These are phyloP conservation scores for Paradoxurus hermaphroditus DNA, from an alignment of 2,113 vertebrate species.

Conservation along the genomic window DNA sequence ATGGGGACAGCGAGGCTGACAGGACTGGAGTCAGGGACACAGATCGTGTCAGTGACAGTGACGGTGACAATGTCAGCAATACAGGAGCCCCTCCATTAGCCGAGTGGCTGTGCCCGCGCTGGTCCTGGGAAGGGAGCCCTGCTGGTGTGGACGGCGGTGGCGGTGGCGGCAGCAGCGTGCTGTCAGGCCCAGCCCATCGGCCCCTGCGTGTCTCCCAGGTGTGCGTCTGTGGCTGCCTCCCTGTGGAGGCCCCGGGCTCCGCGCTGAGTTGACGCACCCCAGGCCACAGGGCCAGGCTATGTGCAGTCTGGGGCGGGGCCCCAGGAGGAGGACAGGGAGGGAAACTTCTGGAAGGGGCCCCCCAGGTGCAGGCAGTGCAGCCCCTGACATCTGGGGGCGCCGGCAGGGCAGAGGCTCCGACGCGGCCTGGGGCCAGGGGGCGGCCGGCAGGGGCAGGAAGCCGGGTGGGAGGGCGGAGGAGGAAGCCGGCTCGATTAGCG, in stretches of 20 bases:
- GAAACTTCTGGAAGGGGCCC: neutral
- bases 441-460: slow-evolving; percentile 36
- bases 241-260: neutral
- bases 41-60: too few species aligned
- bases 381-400: neutral
- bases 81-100: neutral
- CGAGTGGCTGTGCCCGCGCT: neutral
- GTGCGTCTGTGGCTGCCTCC: rapidly evolving
- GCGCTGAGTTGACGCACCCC: rapidly evolving
- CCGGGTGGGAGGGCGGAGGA: slow-evolving; percentile 25
- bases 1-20: neutral
- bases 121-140: neutral
- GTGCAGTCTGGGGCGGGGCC: neutral
- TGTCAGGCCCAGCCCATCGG: rapidly evolving
- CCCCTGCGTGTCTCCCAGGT: neutral
- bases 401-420: neutral
- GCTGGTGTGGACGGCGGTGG: neutral
- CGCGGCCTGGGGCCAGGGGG: neutral
- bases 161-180: neutral
- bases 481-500: slow-evolving; percentile 61
- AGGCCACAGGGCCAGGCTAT: neutral
- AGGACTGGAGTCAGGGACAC: too few species aligned
- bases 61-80: too few species aligned
- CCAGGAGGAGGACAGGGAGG: neutral
- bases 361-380: neutral